Conservation (phyloP, 2,113 vertebrate genomes). For the Hemibagrus wyckioides region DNA sequence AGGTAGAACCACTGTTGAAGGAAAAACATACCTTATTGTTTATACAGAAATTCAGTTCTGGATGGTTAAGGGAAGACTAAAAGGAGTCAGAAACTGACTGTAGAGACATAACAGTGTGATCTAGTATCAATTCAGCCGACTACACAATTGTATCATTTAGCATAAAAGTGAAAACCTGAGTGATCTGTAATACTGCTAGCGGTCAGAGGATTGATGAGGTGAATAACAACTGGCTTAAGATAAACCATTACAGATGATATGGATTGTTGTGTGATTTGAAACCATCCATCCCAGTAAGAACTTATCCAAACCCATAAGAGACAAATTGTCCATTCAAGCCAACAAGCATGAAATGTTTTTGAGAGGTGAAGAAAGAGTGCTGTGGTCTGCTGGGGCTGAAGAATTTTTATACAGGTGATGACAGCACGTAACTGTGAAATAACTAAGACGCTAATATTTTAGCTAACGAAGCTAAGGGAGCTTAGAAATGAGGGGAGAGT, state of each 20-base stretch:
- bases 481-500: background rate
- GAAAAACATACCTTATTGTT: background rate
- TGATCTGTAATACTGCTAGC: background rate
- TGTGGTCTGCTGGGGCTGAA: background rate
- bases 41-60: background rate
- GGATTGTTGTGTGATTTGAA: background rate
- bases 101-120: background rate
- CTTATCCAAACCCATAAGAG: background rate
- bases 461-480: background rate
- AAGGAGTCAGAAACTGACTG: background rate
- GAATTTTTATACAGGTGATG: background rate
- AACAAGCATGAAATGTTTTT: background rate
- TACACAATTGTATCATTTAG: background rate
- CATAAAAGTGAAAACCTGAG: background rate
- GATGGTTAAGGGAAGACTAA: background rate
- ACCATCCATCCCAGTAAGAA: background rate
- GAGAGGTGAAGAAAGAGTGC: background rate
- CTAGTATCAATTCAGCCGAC: background rate
- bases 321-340: background rate
- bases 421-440: background rate
- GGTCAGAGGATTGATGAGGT: background rate
- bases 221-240: background rate
- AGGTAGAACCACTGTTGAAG: background rate
- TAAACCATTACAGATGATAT: background rate
- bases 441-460: background rate